These are phyloP conservation scores for Andricus grossulariae DNA, from an alignment of 1,140 invertebrate species.

Conservation along the genomic window DNA sequence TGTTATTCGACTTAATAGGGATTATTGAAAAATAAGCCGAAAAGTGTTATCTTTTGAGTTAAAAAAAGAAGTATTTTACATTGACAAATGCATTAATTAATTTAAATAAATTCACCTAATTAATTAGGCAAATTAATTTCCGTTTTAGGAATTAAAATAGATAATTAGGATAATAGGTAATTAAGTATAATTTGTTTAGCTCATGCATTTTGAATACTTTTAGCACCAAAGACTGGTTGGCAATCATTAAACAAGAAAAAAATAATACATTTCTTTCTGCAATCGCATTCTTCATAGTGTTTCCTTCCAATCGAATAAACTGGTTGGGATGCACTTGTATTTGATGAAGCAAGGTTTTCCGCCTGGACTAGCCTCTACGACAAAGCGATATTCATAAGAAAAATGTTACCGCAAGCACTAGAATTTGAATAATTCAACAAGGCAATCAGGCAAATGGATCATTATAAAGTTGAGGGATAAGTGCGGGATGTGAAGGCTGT, in stretches of 20 bases:
- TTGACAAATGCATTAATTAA: neutral
- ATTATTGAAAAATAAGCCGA: neutral
- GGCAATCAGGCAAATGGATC: conserved; percentile 36
- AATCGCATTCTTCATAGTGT: neutral
- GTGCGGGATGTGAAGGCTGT: conserved; percentile 31
- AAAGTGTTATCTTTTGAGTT: neutral
- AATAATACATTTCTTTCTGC: no score
- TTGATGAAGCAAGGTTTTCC: conserved; percentile 6
- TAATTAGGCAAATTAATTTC: no score
- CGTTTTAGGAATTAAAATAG: no score
- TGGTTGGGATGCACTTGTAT: neutral
- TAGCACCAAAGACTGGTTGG: no score
- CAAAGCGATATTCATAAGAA: neutral
- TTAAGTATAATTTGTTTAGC: no score
- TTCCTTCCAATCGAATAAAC: neutral
- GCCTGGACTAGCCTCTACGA: neutral
- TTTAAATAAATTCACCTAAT: no score
- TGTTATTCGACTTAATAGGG: neutral
- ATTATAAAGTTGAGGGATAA: conserved; percentile 34
- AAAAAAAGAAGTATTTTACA: neutral
- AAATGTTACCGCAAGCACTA: conserved; percentile 7
- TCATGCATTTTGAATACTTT: no score
- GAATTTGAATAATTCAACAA: conserved; percentile 44
- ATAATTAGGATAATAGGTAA: no score
- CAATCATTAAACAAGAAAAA: no score